Percentiles rank a stretch among this genome's conserved stretches.
Conservation (phyloP, 2,797 vertebrate species). For the Onychomys leucogaster region DNA sequence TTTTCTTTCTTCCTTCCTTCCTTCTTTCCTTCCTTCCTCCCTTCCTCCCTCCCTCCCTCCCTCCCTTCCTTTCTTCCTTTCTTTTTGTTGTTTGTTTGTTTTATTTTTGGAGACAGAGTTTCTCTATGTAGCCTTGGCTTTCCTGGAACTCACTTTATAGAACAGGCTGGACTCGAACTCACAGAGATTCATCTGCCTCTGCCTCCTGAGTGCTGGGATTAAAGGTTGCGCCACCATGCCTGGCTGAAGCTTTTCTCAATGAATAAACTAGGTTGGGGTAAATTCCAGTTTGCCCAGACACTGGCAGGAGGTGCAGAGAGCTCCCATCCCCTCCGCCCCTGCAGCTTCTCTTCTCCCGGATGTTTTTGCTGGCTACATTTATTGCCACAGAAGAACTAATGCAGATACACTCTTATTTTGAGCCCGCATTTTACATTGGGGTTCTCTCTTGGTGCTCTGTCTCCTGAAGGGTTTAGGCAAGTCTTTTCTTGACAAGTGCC, state of each 20-base stretch:
- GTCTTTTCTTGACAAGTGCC: background rate
- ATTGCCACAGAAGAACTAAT: background rate
- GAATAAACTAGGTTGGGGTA: background rate
- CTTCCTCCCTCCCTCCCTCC: background rate
- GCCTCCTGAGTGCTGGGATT: background rate
- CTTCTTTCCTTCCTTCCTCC: background rate
- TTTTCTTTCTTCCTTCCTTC: background rate
- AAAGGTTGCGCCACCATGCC: background rate
- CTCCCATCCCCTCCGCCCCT: background rate
- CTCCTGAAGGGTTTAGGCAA: background rate
- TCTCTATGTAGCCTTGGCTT: background rate
- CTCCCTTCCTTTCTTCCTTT: accelerated
- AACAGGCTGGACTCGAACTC: background rate
- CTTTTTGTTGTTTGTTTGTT: background rate
- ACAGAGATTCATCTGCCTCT: background rate
- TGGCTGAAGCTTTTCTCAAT: background rate
- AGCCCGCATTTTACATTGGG: background rate
- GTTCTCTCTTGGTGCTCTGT: background rate
- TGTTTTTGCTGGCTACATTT: background rate
- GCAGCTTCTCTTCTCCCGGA: background rate
- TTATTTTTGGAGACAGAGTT: background rate
- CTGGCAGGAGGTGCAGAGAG: background rate
- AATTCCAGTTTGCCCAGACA: conserved; percentile 16
- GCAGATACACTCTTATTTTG: background rate
- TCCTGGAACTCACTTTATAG: background rate